phyloP scores from a whole-genome alignment of 2,113 vertebrate species.

The Isichthys henryi region DNA sequence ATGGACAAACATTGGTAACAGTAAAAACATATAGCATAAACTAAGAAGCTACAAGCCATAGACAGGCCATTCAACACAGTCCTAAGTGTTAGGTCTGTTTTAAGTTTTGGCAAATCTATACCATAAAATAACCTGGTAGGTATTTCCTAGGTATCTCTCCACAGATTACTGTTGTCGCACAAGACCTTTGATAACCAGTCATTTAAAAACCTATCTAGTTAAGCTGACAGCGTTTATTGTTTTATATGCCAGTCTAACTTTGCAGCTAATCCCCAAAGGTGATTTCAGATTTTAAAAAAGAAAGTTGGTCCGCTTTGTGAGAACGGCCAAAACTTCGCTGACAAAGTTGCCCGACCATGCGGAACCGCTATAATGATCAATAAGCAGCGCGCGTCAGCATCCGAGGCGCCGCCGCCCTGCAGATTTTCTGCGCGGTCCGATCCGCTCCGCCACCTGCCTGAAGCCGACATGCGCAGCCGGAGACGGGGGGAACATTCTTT shows the following conservation, averaged over 20 bases:
- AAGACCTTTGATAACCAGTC: not conserved
- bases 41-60: not conserved
- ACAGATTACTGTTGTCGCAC: not conserved
- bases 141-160: not conserved
- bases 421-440: not conserved
- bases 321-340: not conserved
- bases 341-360: not conserved
- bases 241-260: not conserved
- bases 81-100: not conserved
- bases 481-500: not conserved
- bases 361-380: not conserved
- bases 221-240: not conserved
- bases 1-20: not conserved
- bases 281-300: not conserved
- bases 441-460: not conserved
- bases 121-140: not conserved
- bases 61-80: not conserved
- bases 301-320: not conserved
- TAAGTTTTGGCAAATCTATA: not conserved
- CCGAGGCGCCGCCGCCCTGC: no score
- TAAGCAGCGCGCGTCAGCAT: not conserved
- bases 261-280: not conserved
- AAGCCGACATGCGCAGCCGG: not conserved
- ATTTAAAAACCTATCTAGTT: not conserved
- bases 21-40: not conserved